Evolutionary conservation across 2,113 vertebrate genomes (phyloP).

Genomic region (Ornithorhynchus anatinus): DNA sequence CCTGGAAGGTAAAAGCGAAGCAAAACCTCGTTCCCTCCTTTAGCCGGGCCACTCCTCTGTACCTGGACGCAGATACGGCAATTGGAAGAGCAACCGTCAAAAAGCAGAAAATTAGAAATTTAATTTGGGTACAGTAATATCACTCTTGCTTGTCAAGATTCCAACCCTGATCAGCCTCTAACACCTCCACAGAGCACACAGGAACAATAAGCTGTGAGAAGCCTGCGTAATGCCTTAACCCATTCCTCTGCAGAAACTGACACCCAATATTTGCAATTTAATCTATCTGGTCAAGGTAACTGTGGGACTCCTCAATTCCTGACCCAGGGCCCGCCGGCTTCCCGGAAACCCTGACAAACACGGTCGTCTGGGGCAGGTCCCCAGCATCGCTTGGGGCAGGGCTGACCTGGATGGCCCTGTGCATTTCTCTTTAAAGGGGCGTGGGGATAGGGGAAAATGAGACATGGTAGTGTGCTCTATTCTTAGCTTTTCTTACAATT

Average conservation of each 20-base stretch:
- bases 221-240: not conserved
- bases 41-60: not conserved
- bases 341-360: not conserved
- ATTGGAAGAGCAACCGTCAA: not conserved
- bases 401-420: not conserved
- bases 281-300: not conserved
- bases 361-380: no score
- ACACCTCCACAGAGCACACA: not conserved
- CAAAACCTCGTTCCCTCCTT: not conserved
- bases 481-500: conserved; percentile 42
- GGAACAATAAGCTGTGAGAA: not conserved
- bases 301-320: not conserved
- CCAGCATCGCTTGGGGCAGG: not conserved
- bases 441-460: not conserved
- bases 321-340: not conserved
- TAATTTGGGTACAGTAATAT: conserved; percentile 3
- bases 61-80: not conserved
- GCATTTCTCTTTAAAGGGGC: not conserved
- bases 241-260: not conserved
- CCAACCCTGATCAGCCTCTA: not conserved
- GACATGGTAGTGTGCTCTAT: not conserved
- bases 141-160: conserved; percentile 1
- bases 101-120: conserved; percentile 46
- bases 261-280: not conserved
- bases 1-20: conserved; percentile 69